Evolutionary conservation across 2,797 vertebrate genomes (phyloP).

Genomic region (Arctocebus calabarensis): DNA sequence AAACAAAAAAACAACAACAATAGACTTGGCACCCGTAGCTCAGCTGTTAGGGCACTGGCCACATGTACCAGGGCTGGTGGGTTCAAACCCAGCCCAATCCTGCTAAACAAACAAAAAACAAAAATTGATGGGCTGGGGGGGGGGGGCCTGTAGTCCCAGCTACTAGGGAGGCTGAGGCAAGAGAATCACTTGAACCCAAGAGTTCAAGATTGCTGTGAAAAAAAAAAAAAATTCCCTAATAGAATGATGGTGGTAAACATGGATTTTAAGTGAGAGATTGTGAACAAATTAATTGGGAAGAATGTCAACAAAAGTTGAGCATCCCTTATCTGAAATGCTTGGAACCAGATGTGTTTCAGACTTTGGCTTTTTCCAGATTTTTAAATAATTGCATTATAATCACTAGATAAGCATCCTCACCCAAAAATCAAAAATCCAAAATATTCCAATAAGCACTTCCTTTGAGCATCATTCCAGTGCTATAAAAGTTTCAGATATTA

Average conservation of each 20-base stretch:
- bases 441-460: neutral
- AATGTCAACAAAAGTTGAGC: neutral
- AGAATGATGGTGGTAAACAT: neutral
- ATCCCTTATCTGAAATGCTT: neutral
- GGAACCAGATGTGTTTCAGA: neutral
- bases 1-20: neutral
- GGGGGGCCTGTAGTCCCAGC: too few species aligned
- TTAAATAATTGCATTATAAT: neutral
- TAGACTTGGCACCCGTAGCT: too few species aligned
- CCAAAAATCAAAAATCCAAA: neutral
- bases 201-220: too few species aligned
- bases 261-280: conserved; percentile 9
- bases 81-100: too few species aligned
- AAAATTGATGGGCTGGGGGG: too few species aligned
- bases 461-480: neutral
- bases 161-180: too few species aligned
- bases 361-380: neutral
- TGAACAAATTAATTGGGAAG: conserved; percentile 6
- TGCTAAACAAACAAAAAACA: too few species aligned
- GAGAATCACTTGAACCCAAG: too few species aligned
- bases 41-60: too few species aligned
- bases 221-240: neutral
- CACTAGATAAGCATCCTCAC: neutral
- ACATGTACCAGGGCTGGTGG: too few species aligned
- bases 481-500: neutral